These are phyloP conservation scores for Menura novaehollandiae DNA, from an alignment of 2,113 vertebrate species.

Conservation along the genomic window DNA sequence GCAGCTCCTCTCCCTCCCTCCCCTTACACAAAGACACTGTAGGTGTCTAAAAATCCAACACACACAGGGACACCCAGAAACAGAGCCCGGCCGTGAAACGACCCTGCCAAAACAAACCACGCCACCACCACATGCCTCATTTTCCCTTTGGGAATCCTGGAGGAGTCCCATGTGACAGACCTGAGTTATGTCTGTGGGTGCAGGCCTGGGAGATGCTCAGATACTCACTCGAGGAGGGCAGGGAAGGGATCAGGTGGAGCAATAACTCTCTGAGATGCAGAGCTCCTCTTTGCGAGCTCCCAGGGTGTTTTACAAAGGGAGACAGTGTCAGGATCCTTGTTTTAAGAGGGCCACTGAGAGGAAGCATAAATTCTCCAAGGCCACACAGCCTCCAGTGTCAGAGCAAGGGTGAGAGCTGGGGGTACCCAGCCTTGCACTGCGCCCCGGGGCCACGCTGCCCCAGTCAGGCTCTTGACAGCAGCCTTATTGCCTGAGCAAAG, in stretches of 20 bases:
- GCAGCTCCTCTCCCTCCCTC: background rate
- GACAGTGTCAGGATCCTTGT: background rate
- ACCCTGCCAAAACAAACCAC: background rate
- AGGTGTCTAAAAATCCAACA: background rate
- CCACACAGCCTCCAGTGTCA: background rate
- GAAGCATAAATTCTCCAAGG: background rate
- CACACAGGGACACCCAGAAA: background rate
- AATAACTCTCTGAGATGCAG: background rate
- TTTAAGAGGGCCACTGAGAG: background rate
- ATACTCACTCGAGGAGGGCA: background rate
- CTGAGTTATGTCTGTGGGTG: background rate
- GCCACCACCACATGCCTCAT: rapidly evolving
- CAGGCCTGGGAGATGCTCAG: background rate
- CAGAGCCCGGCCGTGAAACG: background rate
- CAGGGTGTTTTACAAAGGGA: background rate
- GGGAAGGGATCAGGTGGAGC: background rate
- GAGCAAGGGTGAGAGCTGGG: background rate
- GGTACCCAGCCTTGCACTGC: background rate
- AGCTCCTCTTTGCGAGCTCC: background rate
- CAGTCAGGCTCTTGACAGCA: background rate
- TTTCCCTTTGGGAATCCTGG: background rate
- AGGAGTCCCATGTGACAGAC: background rate
- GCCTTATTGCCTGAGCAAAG: background rate
- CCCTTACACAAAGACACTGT: background rate
- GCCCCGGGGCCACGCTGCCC: rapidly evolving